Evolutionary conservation across 2,113 vertebrate genomes (phyloP).

Genomic region (Aphyosemion australe): DNA sequence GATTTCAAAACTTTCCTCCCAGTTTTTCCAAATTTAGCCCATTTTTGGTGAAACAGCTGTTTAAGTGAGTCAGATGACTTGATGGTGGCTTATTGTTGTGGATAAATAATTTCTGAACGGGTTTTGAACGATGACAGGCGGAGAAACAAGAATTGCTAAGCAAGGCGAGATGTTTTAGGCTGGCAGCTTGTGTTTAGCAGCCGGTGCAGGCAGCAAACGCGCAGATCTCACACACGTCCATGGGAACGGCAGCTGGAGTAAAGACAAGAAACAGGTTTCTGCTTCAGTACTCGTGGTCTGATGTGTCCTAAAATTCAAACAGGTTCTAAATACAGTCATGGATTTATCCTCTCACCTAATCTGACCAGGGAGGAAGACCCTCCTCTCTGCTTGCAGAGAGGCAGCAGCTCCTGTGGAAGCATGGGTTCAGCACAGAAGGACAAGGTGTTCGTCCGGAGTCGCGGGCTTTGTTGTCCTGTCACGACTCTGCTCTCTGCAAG

Average conservation of each 20-base stretch:
- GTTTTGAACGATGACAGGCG: slow-evolving; percentile 11
- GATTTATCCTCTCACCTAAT: slow-evolving; percentile 77
- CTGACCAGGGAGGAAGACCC: slow-evolving; percentile 66
- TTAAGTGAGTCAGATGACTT: background rate
- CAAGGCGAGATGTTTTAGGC: slow-evolving; percentile 2
- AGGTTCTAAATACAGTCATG: too few species aligned
- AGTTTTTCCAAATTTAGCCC: background rate
- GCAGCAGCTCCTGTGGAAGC: slow-evolving; percentile 80
- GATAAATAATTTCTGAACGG: background rate
- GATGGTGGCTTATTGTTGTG: too few species aligned
- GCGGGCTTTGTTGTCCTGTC: slow-evolving; percentile 27
- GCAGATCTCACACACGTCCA: slow-evolving; percentile 85
- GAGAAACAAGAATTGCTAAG: slow-evolving; percentile 35
- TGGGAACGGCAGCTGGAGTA: slow-evolving; percentile 59
- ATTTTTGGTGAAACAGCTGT: background rate
- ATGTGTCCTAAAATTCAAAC: too few species aligned
- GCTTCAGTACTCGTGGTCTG: background rate
- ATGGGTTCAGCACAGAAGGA: slow-evolving; percentile 66
- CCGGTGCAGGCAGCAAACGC: slow-evolving; percentile 86
- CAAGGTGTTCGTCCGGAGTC: background rate
- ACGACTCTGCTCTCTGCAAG: slow-evolving; percentile 35
- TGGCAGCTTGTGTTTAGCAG: slow-evolving; percentile 69
- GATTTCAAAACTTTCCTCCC: slow-evolving; percentile 34
- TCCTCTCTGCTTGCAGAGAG: slow-evolving; percentile 73
- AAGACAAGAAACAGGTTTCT: slow-evolving; percentile 1